A percentile compares a stretch with the other conserved stretches of the same genome.
Conservation (phyloP, 23 tunicate genomes). For the Oikopleura albicans region DNA sequence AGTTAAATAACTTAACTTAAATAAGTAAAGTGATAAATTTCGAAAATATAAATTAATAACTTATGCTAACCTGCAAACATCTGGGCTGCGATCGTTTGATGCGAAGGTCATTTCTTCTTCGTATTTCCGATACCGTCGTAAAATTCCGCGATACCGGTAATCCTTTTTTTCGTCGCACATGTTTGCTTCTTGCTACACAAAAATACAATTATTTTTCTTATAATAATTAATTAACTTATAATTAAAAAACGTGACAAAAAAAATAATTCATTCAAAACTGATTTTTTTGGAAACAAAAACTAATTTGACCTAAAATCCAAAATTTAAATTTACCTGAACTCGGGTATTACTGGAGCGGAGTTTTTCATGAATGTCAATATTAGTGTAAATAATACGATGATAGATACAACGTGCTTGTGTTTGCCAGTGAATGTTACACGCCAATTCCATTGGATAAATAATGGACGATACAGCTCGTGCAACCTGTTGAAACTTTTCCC, state of each 20-base stretch:
- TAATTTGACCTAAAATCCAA: too few species aligned
- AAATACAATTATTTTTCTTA: neutral
- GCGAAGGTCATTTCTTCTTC: neutral
- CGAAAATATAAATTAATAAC: too few species aligned
- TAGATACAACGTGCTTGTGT: neutral
- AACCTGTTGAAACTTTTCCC: neutral
- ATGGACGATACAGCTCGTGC: neutral
- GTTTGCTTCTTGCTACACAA: neutral
- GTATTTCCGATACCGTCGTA: neutral
- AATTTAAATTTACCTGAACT: neutral
- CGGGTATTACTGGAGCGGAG: neutral
- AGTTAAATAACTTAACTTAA: too few species aligned
- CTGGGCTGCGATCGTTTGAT: neutral
- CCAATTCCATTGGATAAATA: neutral
- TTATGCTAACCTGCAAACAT: neutral
- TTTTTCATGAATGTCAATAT: neutral
- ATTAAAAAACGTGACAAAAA: too few species aligned
- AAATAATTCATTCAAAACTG: too few species aligned
- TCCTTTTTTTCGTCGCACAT: neutral
- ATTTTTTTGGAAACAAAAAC: too few species aligned
- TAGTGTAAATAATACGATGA: neutral
- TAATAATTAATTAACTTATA: neutral
- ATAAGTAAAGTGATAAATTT: too few species aligned
- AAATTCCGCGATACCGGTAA: neutral
- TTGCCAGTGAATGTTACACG: neutral